These are phyloP conservation scores for Aporrectodea caliginosa DNA, from an alignment of 1,140 invertebrate genomes.

Conservation along the genomic window DNA sequence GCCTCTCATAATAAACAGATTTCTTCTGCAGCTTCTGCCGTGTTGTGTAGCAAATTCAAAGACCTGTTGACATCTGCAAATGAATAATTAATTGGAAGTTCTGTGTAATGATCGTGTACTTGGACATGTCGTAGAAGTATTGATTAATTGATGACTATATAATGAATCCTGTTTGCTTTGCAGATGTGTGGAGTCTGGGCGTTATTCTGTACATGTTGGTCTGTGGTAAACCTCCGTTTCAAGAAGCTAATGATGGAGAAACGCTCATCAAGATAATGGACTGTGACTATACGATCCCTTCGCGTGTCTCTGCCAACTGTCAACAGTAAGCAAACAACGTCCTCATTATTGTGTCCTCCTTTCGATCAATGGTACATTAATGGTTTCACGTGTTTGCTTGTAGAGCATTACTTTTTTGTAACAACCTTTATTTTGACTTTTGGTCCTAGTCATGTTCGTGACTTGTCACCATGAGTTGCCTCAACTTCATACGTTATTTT, in stretches of 20 bases:
- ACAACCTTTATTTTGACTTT: too few relatives aligned
- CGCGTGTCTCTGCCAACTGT: constrained; percentile 79
- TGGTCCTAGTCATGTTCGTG: too few relatives aligned
- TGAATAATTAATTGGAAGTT: background rate
- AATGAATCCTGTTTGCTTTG: constrained; percentile 28
- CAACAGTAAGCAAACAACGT: constrained; percentile 67
- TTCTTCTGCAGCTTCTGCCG: too few relatives aligned
- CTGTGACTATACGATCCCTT: constrained; percentile 91
- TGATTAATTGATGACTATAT: background rate
- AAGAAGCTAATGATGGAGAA: constrained; percentile 98
- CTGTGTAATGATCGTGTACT: background rate
- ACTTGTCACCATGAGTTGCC: too few relatives aligned
- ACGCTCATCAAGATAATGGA: constrained; percentile 99
- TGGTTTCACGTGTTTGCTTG: too few relatives aligned
- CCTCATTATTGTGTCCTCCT: too few relatives aligned
- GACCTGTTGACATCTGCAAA: background rate
- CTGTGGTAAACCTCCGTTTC: constrained; percentile 94
- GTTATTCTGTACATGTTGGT: constrained; percentile 99
- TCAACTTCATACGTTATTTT: too few relatives aligned
- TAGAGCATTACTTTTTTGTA: too few relatives aligned
- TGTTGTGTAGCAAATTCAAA: background rate
- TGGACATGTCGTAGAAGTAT: background rate
- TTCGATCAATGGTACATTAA: too few relatives aligned
- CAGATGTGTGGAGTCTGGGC: constrained; percentile 95
- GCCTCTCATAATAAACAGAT: background rate